Base-by-base conservation (phyloP, 1,140 invertebrate species). In the Dreissena rostriformis region DNA sequence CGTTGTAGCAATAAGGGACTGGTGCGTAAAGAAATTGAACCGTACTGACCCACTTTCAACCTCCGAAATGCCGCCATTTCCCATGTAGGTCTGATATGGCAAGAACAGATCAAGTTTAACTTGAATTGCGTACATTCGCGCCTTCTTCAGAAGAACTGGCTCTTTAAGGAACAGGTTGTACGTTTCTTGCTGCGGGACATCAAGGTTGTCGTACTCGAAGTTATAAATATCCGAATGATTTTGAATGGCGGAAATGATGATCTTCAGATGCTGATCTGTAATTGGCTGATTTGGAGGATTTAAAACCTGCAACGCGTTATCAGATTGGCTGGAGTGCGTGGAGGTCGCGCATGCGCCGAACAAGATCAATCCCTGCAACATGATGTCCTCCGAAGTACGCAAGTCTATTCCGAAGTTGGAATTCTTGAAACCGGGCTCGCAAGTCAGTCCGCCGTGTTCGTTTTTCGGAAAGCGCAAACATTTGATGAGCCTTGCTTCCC, bases 341-440 rank as follows among this genome's bases (percentile, higher is more conserved):
- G 80, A 75, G 63, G 57, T 82, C 52, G 80, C 67, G 63, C 71
- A 82, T 22, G 72, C 80, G 19, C 80, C 80, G 68, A 82, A 82
- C 17, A 82, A 28, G 24, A 82, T 75, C 19, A 82, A 19, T 14
- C 80, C 80, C 39, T 82, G 80, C 26, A 82, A 49, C 80, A 82
- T 82, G 0, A 82, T 53, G 39, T 82, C 80, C n/a, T 82, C 80
- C 29, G 80, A 82, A n/a, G 63, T 73, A 19, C 80, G 53, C n/a
- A 82, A 71, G 28, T 82, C 80, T 22, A 82, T 82, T 39, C 80
- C 80, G 57, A 82, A 82, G 57, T 82, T 82, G 10, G 80, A 82
- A 61, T 82, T 82, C 52, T 82, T 82, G 71, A 82, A 82, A 49
- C 80, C 80, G 52, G 80, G 80, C 68, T 82, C 80, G 51, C 80